Conservation (phyloP, 35 echinoderm and acorn worm genomes). For the Lytechinus pictus region DNA sequence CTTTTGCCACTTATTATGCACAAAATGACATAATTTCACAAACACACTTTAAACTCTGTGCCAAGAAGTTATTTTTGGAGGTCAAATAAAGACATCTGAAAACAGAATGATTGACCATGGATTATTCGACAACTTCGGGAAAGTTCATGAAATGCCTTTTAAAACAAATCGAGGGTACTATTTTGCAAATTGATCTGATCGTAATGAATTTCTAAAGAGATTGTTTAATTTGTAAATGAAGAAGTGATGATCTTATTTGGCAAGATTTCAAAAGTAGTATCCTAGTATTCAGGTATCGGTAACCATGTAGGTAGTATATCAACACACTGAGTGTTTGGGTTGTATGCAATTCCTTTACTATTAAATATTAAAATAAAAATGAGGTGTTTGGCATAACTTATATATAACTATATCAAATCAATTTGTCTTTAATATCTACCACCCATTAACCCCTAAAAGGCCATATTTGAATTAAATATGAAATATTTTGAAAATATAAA, state of each 20-base stretch:
- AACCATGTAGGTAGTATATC: neutral
- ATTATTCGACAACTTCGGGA: neutral
- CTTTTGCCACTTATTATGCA: neutral
- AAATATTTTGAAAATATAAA: too few species aligned
- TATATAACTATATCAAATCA: too few species aligned
- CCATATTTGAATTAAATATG: too few species aligned
- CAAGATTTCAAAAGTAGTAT: neutral
- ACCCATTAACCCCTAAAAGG: too few species aligned
- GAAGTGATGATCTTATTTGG: neutral
- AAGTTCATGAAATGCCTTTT: neutral
- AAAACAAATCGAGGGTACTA: neutral
- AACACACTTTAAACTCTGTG: neutral
- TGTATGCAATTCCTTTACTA: too few species aligned
- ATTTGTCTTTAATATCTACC: too few species aligned
- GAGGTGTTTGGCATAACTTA: too few species aligned
- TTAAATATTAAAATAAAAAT: too few species aligned
- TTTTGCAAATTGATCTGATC: neutral
- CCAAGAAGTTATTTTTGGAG: neutral
- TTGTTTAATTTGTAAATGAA: neutral
- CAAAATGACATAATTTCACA: neutral
- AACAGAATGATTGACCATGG: neutral
- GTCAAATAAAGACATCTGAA: neutral
- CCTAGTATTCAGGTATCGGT: neutral
- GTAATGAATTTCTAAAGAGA: neutral
- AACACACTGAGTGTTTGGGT: too few species aligned